Evolutionary conservation across 2,888 invertebrate genomes (phyloP).

Genomic region (Mayetiola destructor): DNA sequence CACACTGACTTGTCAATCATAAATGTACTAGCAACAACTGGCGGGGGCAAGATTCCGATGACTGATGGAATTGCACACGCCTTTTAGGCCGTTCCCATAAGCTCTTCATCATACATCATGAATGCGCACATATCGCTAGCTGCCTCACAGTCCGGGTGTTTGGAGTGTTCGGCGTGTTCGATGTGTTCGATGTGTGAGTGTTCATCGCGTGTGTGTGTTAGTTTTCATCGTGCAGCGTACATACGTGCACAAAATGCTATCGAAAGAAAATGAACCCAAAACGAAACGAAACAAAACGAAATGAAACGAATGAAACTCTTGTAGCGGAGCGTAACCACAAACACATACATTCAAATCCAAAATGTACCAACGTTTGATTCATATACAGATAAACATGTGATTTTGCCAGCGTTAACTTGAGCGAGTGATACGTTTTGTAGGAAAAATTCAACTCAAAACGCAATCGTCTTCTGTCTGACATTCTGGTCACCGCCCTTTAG

Average conservation of each 20-base stretch:
- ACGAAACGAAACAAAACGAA: too few relatives aligned
- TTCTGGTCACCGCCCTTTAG: conserved; percentile 13
- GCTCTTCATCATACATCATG: conserved; percentile 14
- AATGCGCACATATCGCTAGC: conserved; percentile 14
- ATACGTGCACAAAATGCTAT: too few relatives aligned
- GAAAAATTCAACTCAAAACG: neutral
- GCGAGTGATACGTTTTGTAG: neutral
- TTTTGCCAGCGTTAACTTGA: neutral
- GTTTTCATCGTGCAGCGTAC: too few relatives aligned
- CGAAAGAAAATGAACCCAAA: too few relatives aligned
- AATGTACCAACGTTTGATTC: too few relatives aligned
- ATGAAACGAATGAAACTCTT: too few relatives aligned
- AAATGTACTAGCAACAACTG: conserved; percentile 25
- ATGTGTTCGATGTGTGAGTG: too few relatives aligned
- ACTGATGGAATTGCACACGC: conserved; percentile 36
- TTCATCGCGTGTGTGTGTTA: too few relatives aligned
- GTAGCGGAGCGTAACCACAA: too few relatives aligned
- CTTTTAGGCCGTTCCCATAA: conserved; percentile 22
- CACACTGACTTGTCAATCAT: conserved; percentile 37
- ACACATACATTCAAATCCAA: neutral
- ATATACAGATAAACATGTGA: neutral
- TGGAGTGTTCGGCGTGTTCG: neutral
- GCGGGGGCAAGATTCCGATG: conserved; percentile 30
- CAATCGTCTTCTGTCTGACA: neutral
- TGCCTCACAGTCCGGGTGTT: neutral